Conservation (phyloP, 2,113 vertebrate species). For the Solea senegalensis region DNA sequence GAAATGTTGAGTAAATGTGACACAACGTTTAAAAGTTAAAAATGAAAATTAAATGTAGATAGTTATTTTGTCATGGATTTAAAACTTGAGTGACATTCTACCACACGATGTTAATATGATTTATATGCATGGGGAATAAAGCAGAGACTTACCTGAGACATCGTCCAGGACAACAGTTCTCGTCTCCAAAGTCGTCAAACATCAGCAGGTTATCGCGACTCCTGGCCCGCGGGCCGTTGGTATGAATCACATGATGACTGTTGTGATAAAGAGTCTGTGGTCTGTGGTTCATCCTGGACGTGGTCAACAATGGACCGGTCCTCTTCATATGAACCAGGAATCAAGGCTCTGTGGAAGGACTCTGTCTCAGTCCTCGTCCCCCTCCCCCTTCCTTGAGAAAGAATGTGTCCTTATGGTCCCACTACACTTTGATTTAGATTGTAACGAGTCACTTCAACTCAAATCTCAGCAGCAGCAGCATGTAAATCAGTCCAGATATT, state of each 20-base stretch:
- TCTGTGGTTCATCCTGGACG: conserved; percentile 76
- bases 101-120: neutral
- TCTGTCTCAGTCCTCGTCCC: conserved; percentile 15
- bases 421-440: conserved; percentile 64
- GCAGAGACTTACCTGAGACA: conserved; percentile 69
- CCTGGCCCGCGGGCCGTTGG: conserved; percentile 54
- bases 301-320: conserved; percentile 21
- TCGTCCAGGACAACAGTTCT: conserved; percentile 71
- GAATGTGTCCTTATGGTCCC: conserved; percentile 68
- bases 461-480: neutral
- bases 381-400: conserved; percentile 69
- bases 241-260: conserved; percentile 41
- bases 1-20: too few relatives aligned
- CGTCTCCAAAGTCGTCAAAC: conserved; percentile 74
- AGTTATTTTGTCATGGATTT: too few relatives aligned
- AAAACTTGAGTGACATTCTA: neutral
- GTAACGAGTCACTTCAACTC: conserved; percentile 2
- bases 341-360: conserved; percentile 36
- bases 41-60: too few relatives aligned
- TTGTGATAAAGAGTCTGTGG: conserved; percentile 28
- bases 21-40: too few relatives aligned
- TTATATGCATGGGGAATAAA: neutral
- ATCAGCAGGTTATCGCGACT: conserved; percentile 76
- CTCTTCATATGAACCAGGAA: conserved; percentile 32
- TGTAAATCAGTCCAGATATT: neutral